A percentile compares a stretch with the other conserved stretches of the same genome.
These are phyloP conservation scores for Morone chrysops DNA, from an alignment of 2,113 vertebrate species.

Conservation along the genomic window DNA sequence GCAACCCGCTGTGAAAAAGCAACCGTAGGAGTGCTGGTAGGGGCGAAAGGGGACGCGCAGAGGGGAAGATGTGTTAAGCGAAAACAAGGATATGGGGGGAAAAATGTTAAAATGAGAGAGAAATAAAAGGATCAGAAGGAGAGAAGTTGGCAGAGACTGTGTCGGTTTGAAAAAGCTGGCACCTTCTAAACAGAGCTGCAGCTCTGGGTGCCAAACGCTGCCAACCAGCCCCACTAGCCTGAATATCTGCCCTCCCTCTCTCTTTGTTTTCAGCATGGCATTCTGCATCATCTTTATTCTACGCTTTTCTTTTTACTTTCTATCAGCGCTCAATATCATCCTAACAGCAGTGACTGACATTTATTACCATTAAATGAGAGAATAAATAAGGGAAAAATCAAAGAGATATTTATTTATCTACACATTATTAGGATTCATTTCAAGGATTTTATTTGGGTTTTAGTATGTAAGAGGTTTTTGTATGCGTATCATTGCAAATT, in stretches of 20 bases:
- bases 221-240: slow-evolving; percentile 83
- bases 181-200: slow-evolving; percentile 79
- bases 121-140: slow-evolving; percentile 82
- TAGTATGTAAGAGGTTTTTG: slow-evolving; percentile 38
- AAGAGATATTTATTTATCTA: slow-evolving; percentile 20
- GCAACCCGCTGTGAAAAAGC: slow-evolving; percentile 43
- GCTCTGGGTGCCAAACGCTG: slow-evolving; percentile 80
- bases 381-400: slow-evolving; percentile 4
- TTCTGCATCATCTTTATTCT: slow-evolving; percentile 82
- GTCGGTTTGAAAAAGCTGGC: slow-evolving; percentile 86
- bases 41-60: slow-evolving; percentile 33
- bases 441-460: slow-evolving; percentile 1
- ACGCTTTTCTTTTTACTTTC: slow-evolving; percentile 75
- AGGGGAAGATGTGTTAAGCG: slow-evolving; percentile 62
- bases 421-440: slow-evolving; percentile 26
- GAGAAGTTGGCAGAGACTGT: slow-evolving; percentile 80
- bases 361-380: slow-evolving; percentile 33
- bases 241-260: slow-evolving; percentile 80
- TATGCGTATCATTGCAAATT: slow-evolving; percentile 21
- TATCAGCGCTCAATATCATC: slow-evolving; percentile 63
- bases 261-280: slow-evolving; percentile 81
- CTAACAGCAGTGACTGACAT: slow-evolving; percentile 46
- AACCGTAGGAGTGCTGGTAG: slow-evolving; percentile 46
- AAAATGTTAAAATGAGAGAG: slow-evolving; percentile 76
- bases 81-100: slow-evolving; percentile 62